Evolutionary conservation across 2,797 vertebrate genomes (phyloP).

Genomic region (Apogon talboti): DNA sequence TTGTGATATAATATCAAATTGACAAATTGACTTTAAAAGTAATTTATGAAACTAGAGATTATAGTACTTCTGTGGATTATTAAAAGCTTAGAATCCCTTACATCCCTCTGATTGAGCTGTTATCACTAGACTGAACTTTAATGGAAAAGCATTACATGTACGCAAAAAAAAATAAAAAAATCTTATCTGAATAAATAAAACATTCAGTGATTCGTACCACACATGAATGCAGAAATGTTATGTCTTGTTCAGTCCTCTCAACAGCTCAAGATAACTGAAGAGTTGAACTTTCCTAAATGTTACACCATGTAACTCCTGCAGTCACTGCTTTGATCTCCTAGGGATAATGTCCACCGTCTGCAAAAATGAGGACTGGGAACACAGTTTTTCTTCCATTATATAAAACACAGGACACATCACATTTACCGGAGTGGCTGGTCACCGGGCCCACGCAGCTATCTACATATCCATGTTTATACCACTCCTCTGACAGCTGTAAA

Average conservation of each 20-base stretch:
- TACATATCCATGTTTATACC: conserved; percentile 54
- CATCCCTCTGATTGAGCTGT: not conserved
- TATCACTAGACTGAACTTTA: not conserved
- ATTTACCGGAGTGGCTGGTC: conserved; percentile 33
- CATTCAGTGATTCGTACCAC: too few species aligned
- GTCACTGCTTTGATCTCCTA: conserved; percentile 1
- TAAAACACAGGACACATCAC: conserved; percentile 1
- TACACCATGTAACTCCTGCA: not conserved
- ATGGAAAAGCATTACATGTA: too few species aligned
- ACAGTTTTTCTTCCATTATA: conserved; percentile 4
- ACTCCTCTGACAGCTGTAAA: conserved; percentile 49
- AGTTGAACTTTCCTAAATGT: not conserved
- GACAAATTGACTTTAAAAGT: not conserved
- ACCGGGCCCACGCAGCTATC: conserved; percentile 36
- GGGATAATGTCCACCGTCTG: conserved; percentile 22
- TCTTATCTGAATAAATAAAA: too few species aligned
- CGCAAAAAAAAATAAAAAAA: too few species aligned
- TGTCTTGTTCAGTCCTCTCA: too few species aligned
- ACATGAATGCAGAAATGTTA: too few species aligned
- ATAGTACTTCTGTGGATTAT: not conserved
- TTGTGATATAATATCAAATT: conserved; percentile 6
- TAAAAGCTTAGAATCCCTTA: not conserved
- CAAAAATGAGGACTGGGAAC: conserved; percentile 7
- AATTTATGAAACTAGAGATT: too few species aligned
- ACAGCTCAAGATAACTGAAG: not conserved